Base-by-base conservation (phyloP, 2,888 invertebrate species). In the Deilephila elpenor region DNA sequence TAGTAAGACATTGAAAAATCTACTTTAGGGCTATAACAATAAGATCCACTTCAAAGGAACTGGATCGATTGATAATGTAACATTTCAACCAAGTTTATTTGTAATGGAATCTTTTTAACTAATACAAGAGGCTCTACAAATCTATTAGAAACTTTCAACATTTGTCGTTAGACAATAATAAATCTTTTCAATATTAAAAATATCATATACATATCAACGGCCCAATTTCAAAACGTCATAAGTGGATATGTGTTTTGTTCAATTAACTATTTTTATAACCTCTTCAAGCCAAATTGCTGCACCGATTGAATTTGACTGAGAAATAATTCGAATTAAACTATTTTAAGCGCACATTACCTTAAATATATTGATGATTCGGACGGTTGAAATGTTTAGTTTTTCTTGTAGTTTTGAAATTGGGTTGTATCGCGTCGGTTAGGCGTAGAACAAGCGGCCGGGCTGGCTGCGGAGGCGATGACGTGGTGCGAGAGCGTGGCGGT, bases 211-310 rank as follows among this genome's bases (percentile, higher is more conserved):
- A 14, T 44, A 44, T 37, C 11, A 67, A 14, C 44, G 17, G 25
- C 67, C 67, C 67, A 67, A 51, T 67, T 67, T 44, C 17, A 51
- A 67, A 67, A 25, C n/a, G n/a, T n/a, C 17, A 56, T 56, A 56
- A 56, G 56, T 56, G 56, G 56, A 56, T 56, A 56, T 56, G 56
- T 56, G 17, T 56, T n/a, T 56, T 17, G 19, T n/a, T n/a, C 17
- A 17, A 56, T 56, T n/a, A n/a, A 6, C 53, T 53, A 56, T 14
- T 6, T 44, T 44, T 11, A 44, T 11, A 14, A 44, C 44, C 44
- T 44, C 44, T 44, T 44, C 44, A 44, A 44, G 44, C 44, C 44
- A 44, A 44, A 44, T 56, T 56, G n/a, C n/a, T 56, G 56, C 56
- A 56, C 44, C 44, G 11, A 44, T 44, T 44, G 11, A 56, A 56